phyloP scores from a whole-genome alignment of 2,113 vertebrate genomes.

The Hemibates koningsi region DNA sequence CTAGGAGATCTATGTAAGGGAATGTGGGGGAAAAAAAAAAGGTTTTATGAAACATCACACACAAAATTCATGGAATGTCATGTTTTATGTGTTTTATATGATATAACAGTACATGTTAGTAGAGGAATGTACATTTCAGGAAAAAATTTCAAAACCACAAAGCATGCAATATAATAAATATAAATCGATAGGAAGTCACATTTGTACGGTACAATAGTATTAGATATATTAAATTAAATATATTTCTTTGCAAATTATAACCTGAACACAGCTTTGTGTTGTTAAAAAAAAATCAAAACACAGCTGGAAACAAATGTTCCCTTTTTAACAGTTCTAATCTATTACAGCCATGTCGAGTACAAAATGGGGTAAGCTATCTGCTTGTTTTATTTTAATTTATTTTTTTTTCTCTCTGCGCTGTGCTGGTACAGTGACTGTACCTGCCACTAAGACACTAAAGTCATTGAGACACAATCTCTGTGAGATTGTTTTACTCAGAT shows the following conservation, averaged over 20 bases:
- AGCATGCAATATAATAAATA: not conserved
- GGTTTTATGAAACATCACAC: not conserved
- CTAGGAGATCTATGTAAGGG: not conserved
- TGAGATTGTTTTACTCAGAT: not conserved
- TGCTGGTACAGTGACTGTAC: not conserved
- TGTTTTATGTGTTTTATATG: not conserved
- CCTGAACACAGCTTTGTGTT: not conserved
- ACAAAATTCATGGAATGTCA: not conserved
- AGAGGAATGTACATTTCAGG: not conserved
- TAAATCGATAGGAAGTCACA: not conserved
- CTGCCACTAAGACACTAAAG: no score
- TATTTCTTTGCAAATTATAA: not conserved
- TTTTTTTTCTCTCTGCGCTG: not conserved
- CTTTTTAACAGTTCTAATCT: not conserved
- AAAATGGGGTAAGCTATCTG: not conserved
- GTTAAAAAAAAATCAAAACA: not conserved
- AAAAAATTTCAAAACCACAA: not conserved
- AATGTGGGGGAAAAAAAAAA: accelerated
- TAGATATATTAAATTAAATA: not conserved
- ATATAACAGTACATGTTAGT: not conserved
- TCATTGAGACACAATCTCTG: not conserved
- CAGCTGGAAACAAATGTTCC: not conserved
- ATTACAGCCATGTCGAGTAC: not conserved
- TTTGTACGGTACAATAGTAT: not conserved
- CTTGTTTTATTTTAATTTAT: not conserved